phyloP scores from a whole-genome alignment of 2,113 vertebrate genomes.

The Prietella phreatophila region DNA sequence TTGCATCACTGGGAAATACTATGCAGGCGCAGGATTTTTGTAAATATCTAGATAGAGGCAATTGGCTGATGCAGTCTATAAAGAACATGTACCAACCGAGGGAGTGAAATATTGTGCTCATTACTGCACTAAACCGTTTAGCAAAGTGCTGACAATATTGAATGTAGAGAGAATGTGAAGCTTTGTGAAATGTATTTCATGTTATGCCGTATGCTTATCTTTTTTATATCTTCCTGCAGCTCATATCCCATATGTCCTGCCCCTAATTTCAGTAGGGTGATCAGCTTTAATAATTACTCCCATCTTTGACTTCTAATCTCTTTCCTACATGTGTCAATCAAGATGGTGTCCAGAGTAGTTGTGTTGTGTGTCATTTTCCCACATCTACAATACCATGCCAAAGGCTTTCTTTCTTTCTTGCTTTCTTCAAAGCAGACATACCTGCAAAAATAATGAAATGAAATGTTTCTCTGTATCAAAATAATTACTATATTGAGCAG shows the following conservation, averaged over 20 bases:
- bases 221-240: not conserved
- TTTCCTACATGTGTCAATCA: slow-evolving; percentile 48
- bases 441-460: not conserved
- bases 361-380: not conserved
- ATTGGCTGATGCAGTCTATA: not conserved
- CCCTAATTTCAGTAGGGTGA: slow-evolving; percentile 36
- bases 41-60: slow-evolving; percentile 6
- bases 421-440: not conserved
- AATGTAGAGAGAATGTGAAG: not conserved
- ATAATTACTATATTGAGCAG: not conserved
- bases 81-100: not conserved
- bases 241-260: not conserved
- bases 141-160: not conserved
- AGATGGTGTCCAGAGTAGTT: slow-evolving; percentile 25
- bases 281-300: slow-evolving; percentile 59
- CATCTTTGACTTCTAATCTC: slow-evolving; percentile 26
- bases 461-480: not conserved
- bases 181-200: not conserved
- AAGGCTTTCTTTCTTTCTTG: not conserved
- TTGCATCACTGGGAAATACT: not conserved
- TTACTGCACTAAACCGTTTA: not conserved
- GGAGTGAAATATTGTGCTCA: not conserved
- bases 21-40: slow-evolving; percentile 10
- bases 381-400: not conserved
- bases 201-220: not conserved